Base-by-base conservation (phyloP, 2,797 vertebrate genomes). In the Poliocrania exsul region DNA sequence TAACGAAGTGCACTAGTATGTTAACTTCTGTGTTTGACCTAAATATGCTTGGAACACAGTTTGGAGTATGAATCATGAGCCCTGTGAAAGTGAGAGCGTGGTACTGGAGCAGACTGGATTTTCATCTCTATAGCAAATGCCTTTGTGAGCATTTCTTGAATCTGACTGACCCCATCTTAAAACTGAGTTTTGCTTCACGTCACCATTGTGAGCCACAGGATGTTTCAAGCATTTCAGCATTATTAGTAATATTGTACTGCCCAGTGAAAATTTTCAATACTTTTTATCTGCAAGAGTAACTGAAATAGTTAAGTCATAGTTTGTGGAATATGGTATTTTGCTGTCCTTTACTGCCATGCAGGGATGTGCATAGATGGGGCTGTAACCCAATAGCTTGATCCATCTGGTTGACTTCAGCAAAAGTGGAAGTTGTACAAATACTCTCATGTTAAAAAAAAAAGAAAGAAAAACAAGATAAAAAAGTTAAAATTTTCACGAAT, bases 161-260 rank as follows among this genome's bases (percentile, higher is more conserved):
- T 81, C 31, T 64, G 9, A 33, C 18, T 81, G 47, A 85, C 64
- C 56, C 89, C 8, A 40, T 92, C 71, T 58, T 85, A 58, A 91
- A 86, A 42, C 31, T 28, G 53, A 50, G 23, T 73, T 88, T 53
- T 86, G 31, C 46, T 64, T 58, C 58, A 66, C 73, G 69, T 49
- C 21, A 44, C 13, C 11, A 2, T 40, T 57, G 37, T 78, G 88
- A 81, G n/a, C 78, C 20, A 24, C 56, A 93, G 44, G 38, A n/a
- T 58, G 13, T 71, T 88, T 90, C 74, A 47, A 75, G 46, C 13
- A 38, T 69, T 71, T 79, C 35, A 38, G 33, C 46, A 7, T 54
- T 69, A 23, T 3, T 73, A 44, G 16, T 71, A 72, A 47, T 79
- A 28, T 5, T 69, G 24, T 49, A 42, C 49, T 49, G 6, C 11